Base-by-base conservation (phyloP, 2,797 vertebrate species). In the Meda fulgida region DNA sequence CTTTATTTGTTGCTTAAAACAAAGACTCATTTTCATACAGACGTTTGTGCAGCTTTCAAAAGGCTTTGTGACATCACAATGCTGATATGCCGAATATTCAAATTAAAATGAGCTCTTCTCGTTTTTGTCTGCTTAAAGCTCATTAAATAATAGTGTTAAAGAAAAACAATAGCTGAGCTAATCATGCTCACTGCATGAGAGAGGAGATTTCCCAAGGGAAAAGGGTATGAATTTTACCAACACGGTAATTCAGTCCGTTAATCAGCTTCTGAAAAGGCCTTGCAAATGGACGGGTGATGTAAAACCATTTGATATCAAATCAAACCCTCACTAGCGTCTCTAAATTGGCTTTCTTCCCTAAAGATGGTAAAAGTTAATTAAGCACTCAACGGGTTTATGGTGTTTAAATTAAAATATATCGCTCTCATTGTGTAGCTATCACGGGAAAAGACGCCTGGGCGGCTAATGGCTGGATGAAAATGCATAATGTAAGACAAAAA, bases 321-420 rank as follows among this genome's bases (percentile, higher is more conserved):
- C 95, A 96, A 96, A 95, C 96, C 95, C 93, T 96, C 94, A 94
- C 96, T 97, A 97, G 96, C 96, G 95, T 94, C 94, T 96, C 87
- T 94, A 96, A 96, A 96, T 96, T 96, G 96, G 94, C 96, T 96
- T 94, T 94, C 94, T 96, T 96, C 96, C 95, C 94, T 95, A 95
- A 96, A 96, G 96, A 96, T 94, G 93, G 95, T 96, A 96, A 96
- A 96, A 97, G 95, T 96, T 96, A 97, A 97, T 97, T 97, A 96
- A 97, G 96, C 96, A 96, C 95, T 96, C 96, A 96, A 96, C 95
- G 94, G 95, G 95, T 96, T 96, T 96, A 96, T 96, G 94, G 95
- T 95, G 95, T 96, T 96, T 96, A 96, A 96, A 96, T 96, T 96
- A 96, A 96, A 96, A 96, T 96, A 95, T 96, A 97, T 96, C 93